A percentile compares a stretch with the other conserved stretches of the same genome.
Conservation (phyloP, 2,113 vertebrate species). For the Brachionichthys hirsutus region DNA sequence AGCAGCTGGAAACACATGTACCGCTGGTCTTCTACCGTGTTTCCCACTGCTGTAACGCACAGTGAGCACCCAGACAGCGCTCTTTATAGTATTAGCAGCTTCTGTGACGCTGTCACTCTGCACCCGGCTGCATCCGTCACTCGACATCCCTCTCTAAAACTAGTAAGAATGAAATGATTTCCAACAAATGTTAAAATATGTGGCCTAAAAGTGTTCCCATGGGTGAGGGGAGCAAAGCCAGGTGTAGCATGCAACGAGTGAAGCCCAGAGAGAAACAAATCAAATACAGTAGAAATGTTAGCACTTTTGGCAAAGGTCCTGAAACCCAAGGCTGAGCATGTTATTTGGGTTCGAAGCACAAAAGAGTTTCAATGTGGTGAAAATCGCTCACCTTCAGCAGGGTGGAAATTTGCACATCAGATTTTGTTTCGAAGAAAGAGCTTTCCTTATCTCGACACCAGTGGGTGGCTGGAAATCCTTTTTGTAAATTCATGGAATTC, state of each 20-base stretch:
- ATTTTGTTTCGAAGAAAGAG: not conserved
- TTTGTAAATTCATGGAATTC: not conserved
- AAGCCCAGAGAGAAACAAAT: constrained; percentile 26
- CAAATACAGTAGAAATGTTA: not conserved
- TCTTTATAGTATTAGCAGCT: constrained; percentile 3
- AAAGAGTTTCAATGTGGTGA: too few relatives aligned
- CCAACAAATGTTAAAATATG: constrained; percentile 34
- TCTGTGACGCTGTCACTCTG: constrained; percentile 33
- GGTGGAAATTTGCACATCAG: not conserved
- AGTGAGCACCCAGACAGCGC: constrained; percentile 14
- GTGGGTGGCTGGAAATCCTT: not conserved
- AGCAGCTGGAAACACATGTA: constrained; percentile 35
- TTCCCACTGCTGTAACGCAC: constrained; percentile 19
- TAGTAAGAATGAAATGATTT: constrained; percentile 28
- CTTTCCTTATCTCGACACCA: not conserved
- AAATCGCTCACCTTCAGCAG: not conserved
- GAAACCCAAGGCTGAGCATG: too few relatives aligned
- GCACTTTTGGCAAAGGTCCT: not conserved
- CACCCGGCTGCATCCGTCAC: constrained; percentile 39
- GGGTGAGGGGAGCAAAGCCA: constrained; percentile 10
- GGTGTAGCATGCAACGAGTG: constrained; percentile 12
- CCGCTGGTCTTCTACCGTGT: constrained; percentile 10
- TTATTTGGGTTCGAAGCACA: too few relatives aligned
- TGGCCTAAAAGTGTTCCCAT: constrained; percentile 12
- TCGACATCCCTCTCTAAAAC: constrained; percentile 30